A percentile compares a stretch with the other conserved stretches of the same genome.
These are phyloP conservation scores for Stegana nigrithorax DNA, from an alignment of 2,888 invertebrate genomes.

Conservation along the genomic window DNA sequence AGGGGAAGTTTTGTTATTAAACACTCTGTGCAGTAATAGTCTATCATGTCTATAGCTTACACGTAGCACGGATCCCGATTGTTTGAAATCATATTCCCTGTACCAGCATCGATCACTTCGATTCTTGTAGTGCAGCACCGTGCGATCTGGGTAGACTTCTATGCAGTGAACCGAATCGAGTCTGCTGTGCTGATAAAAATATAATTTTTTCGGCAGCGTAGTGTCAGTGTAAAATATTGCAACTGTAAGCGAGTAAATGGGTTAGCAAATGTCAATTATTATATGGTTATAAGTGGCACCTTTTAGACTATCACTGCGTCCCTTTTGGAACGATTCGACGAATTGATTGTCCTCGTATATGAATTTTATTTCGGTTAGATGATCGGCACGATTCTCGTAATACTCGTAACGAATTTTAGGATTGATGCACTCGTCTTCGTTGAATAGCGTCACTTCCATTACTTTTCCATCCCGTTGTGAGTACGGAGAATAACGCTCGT, in stretches of 20 bases:
- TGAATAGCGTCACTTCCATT: constrained; percentile 55
- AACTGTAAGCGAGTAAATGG: constrained; percentile 39
- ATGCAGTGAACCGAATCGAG: constrained; percentile 77
- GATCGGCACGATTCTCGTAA: constrained; percentile 77
- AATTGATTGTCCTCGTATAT: constrained; percentile 71
- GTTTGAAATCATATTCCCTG: constrained; percentile 50
- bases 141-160: constrained; percentile 70
- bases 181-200: constrained; percentile 70
- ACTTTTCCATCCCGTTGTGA: constrained; percentile 76
- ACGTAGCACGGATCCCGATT: constrained; percentile 36
- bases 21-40: too few species aligned
- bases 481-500: constrained; percentile 85
- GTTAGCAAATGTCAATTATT: neutral
- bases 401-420: constrained; percentile 71
- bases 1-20: neutral
- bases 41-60: too few species aligned
- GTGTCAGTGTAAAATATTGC: constrained; percentile 48
- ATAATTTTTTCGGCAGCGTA: constrained; percentile 60
- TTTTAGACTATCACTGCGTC: constrained; percentile 77
- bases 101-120: constrained; percentile 70
- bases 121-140: constrained; percentile 73
- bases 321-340: constrained; percentile 75
- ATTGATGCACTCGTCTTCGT: constrained; percentile 54
- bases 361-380: constrained; percentile 71
- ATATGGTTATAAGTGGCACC: constrained; percentile 69